These are phyloP conservation scores for Peromyscus maniculatus DNA, from an alignment of 2,113 vertebrate genomes.

Conservation along the genomic window DNA sequence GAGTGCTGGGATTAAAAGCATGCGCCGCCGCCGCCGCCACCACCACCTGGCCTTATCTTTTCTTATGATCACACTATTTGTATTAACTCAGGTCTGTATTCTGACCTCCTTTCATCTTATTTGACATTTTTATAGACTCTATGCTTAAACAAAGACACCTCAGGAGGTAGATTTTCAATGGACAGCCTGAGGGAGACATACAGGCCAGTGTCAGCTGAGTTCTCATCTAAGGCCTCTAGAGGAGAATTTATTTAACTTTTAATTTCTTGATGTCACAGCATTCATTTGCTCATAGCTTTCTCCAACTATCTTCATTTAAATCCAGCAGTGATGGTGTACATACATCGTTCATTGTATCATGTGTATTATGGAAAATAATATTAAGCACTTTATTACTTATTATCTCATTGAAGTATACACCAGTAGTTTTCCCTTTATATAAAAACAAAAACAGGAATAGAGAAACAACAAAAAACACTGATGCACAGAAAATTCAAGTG, in stretches of 20 bases:
- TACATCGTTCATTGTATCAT: not conserved
- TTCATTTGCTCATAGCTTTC: not conserved
- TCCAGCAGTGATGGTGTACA: accelerated
- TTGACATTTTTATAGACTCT: not conserved
- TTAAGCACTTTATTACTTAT: not conserved
- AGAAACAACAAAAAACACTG: not conserved
- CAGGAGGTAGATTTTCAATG: not conserved
- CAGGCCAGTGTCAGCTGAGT: not conserved
- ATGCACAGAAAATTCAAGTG: not conserved
- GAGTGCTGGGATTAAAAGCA: no score
- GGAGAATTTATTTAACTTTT: not conserved
- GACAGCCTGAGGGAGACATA: not conserved
- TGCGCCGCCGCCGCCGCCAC: no score
- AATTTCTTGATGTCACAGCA: not conserved
- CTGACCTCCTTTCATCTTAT: not conserved
- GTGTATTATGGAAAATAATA: no score
- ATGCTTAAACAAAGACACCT: not conserved
- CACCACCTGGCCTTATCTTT: not conserved
- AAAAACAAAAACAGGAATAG: not conserved
- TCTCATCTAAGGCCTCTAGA: not conserved
- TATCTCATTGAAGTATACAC: not conserved
- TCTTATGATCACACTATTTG: not conserved
- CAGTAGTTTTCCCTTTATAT: not conserved
- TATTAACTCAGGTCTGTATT: not conserved
- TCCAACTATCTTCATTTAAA: not conserved